Percentiles rank a stretch among this genome's conserved stretches.
Conservation (phyloP, 1,140 invertebrate species). For the Pseudachorutes palmiensis region DNA sequence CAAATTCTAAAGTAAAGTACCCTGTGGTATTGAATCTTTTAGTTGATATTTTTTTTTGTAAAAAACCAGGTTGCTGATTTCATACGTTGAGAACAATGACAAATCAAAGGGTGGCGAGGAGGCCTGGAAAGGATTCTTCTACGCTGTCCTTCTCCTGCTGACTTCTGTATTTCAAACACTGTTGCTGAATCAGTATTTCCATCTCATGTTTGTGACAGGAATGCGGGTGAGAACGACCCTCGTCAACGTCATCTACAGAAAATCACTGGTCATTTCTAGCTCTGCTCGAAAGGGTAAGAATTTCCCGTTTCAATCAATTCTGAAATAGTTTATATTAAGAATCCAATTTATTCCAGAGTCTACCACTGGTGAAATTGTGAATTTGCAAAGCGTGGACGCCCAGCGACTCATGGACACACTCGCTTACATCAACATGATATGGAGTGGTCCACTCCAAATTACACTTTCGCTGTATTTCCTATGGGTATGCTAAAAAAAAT, state of each 20-base stretch:
- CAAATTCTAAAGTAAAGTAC: conserved; percentile 46
- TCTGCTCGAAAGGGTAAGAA: conserved; percentile 55
- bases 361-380: conserved; percentile 51
- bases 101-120: conserved; percentile 47
- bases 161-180: conserved; percentile 79
- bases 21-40: conserved; percentile 47
- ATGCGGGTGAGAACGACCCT: conserved; percentile 72
- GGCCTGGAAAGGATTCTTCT: conserved; percentile 79
- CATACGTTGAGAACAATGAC: conserved; percentile 49
- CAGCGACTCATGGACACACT: conserved; percentile 48
- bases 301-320: not conserved
- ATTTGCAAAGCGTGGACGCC: conserved; percentile 51
- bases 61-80: conserved; percentile 54
- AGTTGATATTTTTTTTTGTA: conserved; percentile 35
- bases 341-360: conserved; percentile 37
- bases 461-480: conserved; percentile 49
- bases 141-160: conserved; percentile 64
- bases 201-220: conserved; percentile 82
- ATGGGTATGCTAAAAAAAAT: conserved; percentile 43
- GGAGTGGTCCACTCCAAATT: conserved; percentile 58
- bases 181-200: conserved; percentile 79
- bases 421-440: conserved; percentile 52
- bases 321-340: not conserved
- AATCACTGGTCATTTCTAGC: conserved; percentile 66
- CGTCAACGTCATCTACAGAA: conserved; percentile 86